A percentile compares a stretch with the other conserved stretches of the same genome.
Conservation (phyloP, 2,888 invertebrate genomes). For the Magallana nippona region DNA sequence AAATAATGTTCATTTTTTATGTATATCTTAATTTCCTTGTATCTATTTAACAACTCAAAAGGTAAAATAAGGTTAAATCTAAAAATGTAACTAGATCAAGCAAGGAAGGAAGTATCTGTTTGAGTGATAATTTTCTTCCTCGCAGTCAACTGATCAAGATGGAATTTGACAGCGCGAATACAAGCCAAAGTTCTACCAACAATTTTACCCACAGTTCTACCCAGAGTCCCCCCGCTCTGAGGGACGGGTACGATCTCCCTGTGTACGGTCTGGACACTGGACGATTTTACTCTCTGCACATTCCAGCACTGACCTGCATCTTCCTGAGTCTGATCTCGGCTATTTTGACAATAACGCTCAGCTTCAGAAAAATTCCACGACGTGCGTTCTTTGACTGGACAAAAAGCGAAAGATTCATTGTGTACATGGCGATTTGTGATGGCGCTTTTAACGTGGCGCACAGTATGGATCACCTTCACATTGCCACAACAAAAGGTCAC, state of each 20-base stretch:
- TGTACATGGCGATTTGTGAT: slow-evolving; percentile 59
- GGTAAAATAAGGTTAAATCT: no score
- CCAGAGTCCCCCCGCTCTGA: neutral
- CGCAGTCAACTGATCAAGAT: no score
- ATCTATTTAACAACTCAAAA: no score
- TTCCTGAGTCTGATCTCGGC: slow-evolving; percentile 50
- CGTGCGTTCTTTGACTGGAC: slow-evolving; percentile 53
- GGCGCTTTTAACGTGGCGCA: slow-evolving; percentile 57
- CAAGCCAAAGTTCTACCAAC: neutral
- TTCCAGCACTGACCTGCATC: slow-evolving; percentile 55
- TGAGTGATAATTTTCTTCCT: no score
- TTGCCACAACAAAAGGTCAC: slow-evolving; percentile 52
- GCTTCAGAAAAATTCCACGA: slow-evolving; percentile 45
- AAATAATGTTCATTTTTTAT: no score
- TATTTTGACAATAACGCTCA: slow-evolving; percentile 48
- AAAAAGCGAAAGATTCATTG: slow-evolving; percentile 59
- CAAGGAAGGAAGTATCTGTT: no score
- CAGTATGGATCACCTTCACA: slow-evolving; percentile 59
- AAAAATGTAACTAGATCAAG: no score
- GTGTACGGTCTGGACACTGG: slow-evolving; percentile 55
- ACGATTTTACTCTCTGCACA: slow-evolving; percentile 53
- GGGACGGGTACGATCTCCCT: slow-evolving; percentile 51
- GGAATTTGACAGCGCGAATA: neutral
- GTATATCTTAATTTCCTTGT: no score
- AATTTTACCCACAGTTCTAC: neutral